Conservation (phyloP, 2,888 invertebrate species). For the Hyposoter dolosus region DNA sequence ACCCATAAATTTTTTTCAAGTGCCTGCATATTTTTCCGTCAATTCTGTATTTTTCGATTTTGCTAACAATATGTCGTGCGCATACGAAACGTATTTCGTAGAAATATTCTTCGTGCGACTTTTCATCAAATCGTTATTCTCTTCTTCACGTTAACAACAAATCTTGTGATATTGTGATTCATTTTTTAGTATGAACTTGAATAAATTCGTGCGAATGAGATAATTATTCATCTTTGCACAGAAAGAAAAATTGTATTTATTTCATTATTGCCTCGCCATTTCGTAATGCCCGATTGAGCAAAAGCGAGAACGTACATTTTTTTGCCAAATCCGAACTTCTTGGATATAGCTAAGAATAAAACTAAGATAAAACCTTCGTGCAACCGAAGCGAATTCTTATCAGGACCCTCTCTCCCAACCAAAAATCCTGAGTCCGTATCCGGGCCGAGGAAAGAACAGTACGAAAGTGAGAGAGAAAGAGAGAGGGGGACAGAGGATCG, state of each 20-base stretch:
- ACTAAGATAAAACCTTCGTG: conserved; percentile 40
- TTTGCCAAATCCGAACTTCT: conserved; percentile 8
- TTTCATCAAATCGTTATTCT: background rate
- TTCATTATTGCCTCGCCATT: background rate
- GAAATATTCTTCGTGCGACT: background rate
- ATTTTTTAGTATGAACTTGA: background rate
- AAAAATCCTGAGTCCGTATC: conserved; percentile 52
- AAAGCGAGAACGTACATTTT: conserved; percentile 13
- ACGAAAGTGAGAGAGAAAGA: background rate
- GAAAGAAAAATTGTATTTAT: background rate
- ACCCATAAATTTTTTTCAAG: conserved; percentile 42
- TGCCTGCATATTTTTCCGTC: conserved; percentile 24
- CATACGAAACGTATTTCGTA: conserved; percentile 12
- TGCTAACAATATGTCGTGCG: conserved; percentile 13
- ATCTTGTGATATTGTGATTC: background rate
- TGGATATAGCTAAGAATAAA: conserved; percentile 26
- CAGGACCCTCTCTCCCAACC: conserved; percentile 40
- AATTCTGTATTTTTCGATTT: conserved; percentile 9
- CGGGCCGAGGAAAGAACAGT: conserved; percentile 2
- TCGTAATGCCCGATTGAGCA: background rate
- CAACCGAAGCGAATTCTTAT: conserved; percentile 65
- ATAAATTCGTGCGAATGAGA: background rate
- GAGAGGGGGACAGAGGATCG: conserved; percentile 44
- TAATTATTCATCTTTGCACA: background rate
- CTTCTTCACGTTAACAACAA: background rate